Base-by-base conservation (phyloP, 2,888 invertebrate species). In the Scelioninae gen. 1 region DNA sequence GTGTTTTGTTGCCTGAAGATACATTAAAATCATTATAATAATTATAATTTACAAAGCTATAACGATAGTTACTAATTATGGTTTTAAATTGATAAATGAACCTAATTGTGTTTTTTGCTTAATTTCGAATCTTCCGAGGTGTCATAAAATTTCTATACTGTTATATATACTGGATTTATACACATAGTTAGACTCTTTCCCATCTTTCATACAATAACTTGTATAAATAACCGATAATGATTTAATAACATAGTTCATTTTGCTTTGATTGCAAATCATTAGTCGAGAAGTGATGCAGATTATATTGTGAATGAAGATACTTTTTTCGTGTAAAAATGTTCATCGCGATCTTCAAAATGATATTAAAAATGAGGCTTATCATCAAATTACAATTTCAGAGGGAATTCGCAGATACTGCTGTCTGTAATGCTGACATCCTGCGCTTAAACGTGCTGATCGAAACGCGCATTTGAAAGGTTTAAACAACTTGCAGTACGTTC, bases 401-500 rank as follows among this genome's bases (percentile, higher is more conserved):
- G 55, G 9, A 65, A 65, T 75, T 65, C 43, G 47, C 47, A 32
- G 32, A 32, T 51, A 58, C 55, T 43, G 34, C 31, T 23, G 38
- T 13, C 45, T 13, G 58, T 66, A 45, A 60, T 75, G 11, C 66
- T 49, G 47, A 58, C 66, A 58, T 58, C 51, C 58, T 63, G 75
- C 40, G 40, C 23, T 60, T 51, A 45, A 34, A 51, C 40, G 58
- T 45, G 51, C 31, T 68, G 60, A 68, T 76, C 40, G 66, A 43
- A 60, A 60, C 66, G 45, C 68, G 32, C 60, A 56, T 75, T 65
- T 55, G 38, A 49, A 63, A 45, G 56, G 11, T 43, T 66, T 13
- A 43, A 53, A 66, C 65, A 66, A 65, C 60, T 76, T 53, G 55
- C 68, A 60, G 58, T 68, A 55, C 55, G 55, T 68, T 77, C 62